Evolutionary conservation across 2,888 invertebrate genomes (phyloP).

Genomic region (Chrysolina oricalcia): DNA sequence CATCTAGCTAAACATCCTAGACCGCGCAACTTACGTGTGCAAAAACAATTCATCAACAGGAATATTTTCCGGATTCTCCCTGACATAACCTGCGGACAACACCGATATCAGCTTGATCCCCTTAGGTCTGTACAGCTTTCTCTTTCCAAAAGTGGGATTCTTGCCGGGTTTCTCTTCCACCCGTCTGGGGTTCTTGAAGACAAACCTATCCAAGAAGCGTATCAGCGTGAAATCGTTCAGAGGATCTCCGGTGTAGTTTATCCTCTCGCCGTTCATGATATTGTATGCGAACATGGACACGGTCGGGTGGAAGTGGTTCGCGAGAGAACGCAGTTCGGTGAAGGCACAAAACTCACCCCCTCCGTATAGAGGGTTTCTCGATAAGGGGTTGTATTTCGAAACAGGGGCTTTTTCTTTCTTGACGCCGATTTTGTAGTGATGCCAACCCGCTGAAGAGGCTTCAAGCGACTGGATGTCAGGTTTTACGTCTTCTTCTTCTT

Average conservation of each 20-base stretch:
- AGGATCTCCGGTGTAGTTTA: slow-evolving; percentile 94
- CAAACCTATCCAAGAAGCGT: slow-evolving; percentile 94
- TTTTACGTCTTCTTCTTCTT: slow-evolving; percentile 64
- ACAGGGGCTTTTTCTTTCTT: slow-evolving; percentile 55
- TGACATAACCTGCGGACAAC: slow-evolving; percentile 81
- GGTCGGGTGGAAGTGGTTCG: slow-evolving; percentile 91
- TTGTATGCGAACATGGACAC: slow-evolving; percentile 90
- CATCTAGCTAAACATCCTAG: too few species aligned
- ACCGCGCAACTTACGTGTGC: slow-evolving; percentile 71
- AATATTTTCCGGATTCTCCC: slow-evolving; percentile 80
- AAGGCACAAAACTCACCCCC: slow-evolving; percentile 83
- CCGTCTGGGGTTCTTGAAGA: slow-evolving; percentile 93
- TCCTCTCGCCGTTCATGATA: slow-evolving; percentile 80
- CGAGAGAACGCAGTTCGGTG: slow-evolving; percentile 83
- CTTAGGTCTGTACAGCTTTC: slow-evolving; percentile 81
- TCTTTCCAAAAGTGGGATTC: slow-evolving; percentile 78
- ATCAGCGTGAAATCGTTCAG: slow-evolving; percentile 93
- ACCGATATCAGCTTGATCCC: slow-evolving; percentile 84
- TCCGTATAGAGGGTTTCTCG: slow-evolving; percentile 90
- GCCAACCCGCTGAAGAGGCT: slow-evolving; percentile 61
- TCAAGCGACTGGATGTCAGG: slow-evolving; percentile 59
- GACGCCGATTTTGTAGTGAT: slow-evolving; percentile 61
- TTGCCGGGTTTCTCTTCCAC: slow-evolving; percentile 75
- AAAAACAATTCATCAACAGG: slow-evolving; percentile 94
- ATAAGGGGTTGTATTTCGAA: slow-evolving; percentile 78